A percentile compares a stretch with the other conserved stretches of the same genome.
These are phyloP conservation scores for Beaufortia kweichowensis DNA, from an alignment of 2,113 vertebrate species.

Conservation along the genomic window DNA sequence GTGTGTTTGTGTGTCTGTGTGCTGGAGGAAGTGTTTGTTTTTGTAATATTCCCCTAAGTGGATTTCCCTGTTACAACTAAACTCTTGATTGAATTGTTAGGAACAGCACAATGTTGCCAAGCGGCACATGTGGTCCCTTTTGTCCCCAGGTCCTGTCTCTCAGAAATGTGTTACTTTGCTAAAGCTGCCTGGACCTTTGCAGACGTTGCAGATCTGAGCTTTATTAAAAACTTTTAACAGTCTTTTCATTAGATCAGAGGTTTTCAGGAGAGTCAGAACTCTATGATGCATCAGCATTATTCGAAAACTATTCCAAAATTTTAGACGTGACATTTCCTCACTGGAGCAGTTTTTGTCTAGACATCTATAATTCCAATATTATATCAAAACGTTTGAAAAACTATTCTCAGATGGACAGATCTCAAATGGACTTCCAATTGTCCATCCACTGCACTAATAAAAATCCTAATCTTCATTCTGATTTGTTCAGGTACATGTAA, in stretches of 20 bases:
- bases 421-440: too few species aligned
- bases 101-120: background rate
- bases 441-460: too few species aligned
- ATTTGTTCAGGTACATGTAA: too few species aligned
- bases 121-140: background rate
- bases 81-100: slow-evolving; percentile 14
- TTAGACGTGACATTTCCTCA: background rate
- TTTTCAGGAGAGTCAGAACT: background rate
- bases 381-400: too few species aligned
- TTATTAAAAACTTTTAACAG: slow-evolving; percentile 20
- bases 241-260: slow-evolving; percentile 25
- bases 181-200: slow-evolving; percentile 48
- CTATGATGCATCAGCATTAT: slow-evolving; percentile 23
- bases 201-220: slow-evolving; percentile 25
- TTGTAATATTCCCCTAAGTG: slow-evolving; percentile 16
- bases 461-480: too few species aligned
- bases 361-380: background rate
- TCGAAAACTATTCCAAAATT: background rate
- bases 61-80: slow-evolving; percentile 7
- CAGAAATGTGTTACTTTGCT: slow-evolving; percentile 50
- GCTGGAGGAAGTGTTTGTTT: background rate
- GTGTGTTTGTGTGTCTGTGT: background rate
- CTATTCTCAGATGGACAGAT: too few species aligned
- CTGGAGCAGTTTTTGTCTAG: background rate
- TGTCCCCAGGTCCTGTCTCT: background rate